Conservation (phyloP, 2,888 invertebrate genomes). For the Drosophila mimetica region DNA sequence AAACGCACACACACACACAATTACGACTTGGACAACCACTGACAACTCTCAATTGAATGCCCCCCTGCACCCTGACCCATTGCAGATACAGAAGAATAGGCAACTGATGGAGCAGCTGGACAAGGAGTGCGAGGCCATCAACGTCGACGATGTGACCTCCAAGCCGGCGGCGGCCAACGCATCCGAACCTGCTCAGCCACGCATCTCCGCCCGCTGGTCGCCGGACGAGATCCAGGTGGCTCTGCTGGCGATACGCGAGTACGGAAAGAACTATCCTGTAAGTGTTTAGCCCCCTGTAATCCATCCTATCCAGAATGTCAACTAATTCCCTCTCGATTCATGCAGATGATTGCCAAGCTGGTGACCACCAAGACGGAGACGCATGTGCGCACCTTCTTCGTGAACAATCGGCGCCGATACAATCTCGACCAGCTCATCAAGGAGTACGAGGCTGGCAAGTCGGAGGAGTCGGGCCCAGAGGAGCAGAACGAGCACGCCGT, state of each 20-base stretch:
- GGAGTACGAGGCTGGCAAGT: slow-evolving; percentile 89
- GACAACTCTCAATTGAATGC: slow-evolving; percentile 70
- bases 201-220: slow-evolving; percentile 95
- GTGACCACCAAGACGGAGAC: slow-evolving; percentile 97
- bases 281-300: slow-evolving; percentile 82
- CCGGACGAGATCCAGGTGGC: slow-evolving; percentile 96
- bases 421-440: slow-evolving; percentile 94
- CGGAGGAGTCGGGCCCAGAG: slow-evolving; percentile 50
- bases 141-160: slow-evolving; percentile 53
- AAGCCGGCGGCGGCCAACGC: slow-evolving; percentile 86
- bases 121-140: slow-evolving; percentile 58
- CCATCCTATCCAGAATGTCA: not conserved
- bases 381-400: slow-evolving; percentile 95
- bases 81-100: slow-evolving; percentile 96
- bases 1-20: not conserved
- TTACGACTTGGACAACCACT: slow-evolving; percentile 38
- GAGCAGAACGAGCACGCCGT: slow-evolving; percentile 36
- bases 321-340: not conserved
- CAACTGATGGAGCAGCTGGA: slow-evolving; percentile 89
- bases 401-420: slow-evolving; percentile 94
- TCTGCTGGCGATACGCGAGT: slow-evolving; percentile 93
- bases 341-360: slow-evolving; percentile 95
- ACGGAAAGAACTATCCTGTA: slow-evolving; percentile 93
- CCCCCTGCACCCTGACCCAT: slow-evolving; percentile 44
- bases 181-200: slow-evolving; percentile 86